Conservation (phyloP, 2,888 invertebrate species). For the Oscheius sp. region DNA sequence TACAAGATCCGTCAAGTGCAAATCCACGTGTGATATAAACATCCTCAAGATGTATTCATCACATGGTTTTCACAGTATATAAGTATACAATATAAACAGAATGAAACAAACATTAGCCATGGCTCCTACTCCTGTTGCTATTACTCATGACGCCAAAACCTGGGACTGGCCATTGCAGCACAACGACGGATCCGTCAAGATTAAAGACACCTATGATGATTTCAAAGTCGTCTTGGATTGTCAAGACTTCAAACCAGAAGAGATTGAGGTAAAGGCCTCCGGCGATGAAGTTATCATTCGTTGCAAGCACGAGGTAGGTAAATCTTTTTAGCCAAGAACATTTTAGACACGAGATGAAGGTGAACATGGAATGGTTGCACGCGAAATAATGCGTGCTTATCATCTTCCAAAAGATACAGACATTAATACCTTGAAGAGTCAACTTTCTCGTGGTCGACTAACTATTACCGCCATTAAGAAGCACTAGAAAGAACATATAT, state of each 20-base stretch:
- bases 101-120: too few relatives aligned
- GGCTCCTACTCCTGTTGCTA: conserved; percentile 33
- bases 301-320: too few relatives aligned
- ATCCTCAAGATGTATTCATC: too few relatives aligned
- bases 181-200: conserved; percentile 42
- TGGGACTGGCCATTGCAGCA: conserved; percentile 64
- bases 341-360: too few relatives aligned
- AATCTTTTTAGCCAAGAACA: too few relatives aligned
- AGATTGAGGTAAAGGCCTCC: neutral
- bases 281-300: neutral
- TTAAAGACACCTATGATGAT: neutral
- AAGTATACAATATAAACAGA: too few relatives aligned
- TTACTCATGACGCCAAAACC: conserved; percentile 53
- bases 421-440: conserved; percentile 1
- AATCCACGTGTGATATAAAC: too few relatives aligned
- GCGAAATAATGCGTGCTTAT: neutral
- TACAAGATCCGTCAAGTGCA: too few relatives aligned
- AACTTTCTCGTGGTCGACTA: neutral
- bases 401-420: conserved; percentile 7
- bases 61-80: too few relatives aligned
- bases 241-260: neutral
- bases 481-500: too few relatives aligned
- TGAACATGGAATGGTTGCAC: too few relatives aligned
- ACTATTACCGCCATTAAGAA: conserved; percentile 8
- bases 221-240: neutral